Conservation (phyloP, 1,140 invertebrate species). For the Orchestia grillus region DNA sequence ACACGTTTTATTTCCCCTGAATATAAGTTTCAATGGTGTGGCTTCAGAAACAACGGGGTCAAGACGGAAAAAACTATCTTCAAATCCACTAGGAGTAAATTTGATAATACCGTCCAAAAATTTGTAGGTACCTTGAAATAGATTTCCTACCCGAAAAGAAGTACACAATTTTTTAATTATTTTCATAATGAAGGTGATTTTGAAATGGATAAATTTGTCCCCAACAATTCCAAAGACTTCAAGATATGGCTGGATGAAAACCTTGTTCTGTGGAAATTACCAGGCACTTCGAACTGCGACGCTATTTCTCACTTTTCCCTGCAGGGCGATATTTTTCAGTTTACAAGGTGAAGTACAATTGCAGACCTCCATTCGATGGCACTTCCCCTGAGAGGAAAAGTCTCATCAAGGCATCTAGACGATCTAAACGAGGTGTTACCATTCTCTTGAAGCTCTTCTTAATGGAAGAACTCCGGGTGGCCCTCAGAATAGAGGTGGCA, state of each 20-base stretch:
- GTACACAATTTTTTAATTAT: too few species aligned
- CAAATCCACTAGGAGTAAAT: too few species aligned
- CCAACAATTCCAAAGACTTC: neutral
- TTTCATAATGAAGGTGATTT: too few species aligned
- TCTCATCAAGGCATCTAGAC: slow-evolving; percentile 52
- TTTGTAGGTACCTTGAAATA: too few species aligned
- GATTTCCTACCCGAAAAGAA: too few species aligned
- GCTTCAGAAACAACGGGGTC: too few species aligned
- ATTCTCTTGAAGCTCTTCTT: slow-evolving; percentile 1
- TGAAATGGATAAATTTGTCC: neutral
- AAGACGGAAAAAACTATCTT: too few species aligned
- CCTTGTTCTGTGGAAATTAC: neutral
- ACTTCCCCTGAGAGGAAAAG: neutral
- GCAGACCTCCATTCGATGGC: slow-evolving; percentile 6
- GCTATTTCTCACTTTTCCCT: neutral
- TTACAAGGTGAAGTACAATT: slow-evolving; percentile 1
- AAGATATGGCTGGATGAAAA: neutral
- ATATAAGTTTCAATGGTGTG: too few species aligned
- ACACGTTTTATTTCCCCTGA: too few species aligned
- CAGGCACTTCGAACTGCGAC: neutral
- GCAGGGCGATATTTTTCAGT: neutral
- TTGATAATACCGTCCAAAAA: too few species aligned
- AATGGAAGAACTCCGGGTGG: slow-evolving; percentile 32
- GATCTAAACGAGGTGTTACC: slow-evolving; percentile 55
- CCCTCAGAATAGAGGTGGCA: neutral